A percentile compares a stretch with the other conserved stretches of the same genome.
These are phyloP conservation scores for Eristalinus sepulchralis DNA, from an alignment of 2,888 invertebrate genomes.

Conservation along the genomic window DNA sequence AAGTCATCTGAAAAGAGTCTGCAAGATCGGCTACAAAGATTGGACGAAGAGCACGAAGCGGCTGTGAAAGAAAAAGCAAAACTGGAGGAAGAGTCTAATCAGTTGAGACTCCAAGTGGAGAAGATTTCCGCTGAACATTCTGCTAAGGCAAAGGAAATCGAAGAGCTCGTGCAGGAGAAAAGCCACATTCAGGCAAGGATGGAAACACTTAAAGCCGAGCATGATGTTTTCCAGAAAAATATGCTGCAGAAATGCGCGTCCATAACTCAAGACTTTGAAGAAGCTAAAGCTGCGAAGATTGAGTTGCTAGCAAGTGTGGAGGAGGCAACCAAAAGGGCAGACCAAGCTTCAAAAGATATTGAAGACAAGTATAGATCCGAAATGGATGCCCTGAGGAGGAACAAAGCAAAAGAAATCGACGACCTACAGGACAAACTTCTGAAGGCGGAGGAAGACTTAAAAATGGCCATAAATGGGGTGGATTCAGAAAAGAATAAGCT, in stretches of 20 bases:
- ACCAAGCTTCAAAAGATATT: constrained; percentile 4
- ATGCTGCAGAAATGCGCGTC: constrained; percentile 14
- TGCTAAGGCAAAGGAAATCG: background rate
- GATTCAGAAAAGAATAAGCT: constrained; percentile 19
- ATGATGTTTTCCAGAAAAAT: background rate
- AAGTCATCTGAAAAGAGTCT: background rate
- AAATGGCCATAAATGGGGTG: background rate
- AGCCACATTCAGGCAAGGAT: background rate
- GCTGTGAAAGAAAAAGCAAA: background rate
- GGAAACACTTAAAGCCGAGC: background rate
- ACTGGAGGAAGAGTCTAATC: background rate
- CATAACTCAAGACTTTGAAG: background rate
- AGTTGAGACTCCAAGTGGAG: background rate
- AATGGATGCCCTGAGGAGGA: constrained; percentile 10
- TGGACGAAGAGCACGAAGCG: background rate
- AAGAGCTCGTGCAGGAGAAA: background rate
- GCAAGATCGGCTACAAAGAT: background rate
- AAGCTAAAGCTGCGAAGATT: background rate
- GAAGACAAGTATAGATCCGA: constrained; percentile 40
- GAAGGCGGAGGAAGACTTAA: constrained; percentile 18
- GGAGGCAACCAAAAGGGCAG: background rate
- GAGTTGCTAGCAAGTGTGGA: constrained; percentile 29
- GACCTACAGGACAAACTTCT: constrained; percentile 38
- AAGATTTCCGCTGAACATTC: background rate
- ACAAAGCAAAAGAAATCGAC: constrained; percentile 30